Evolutionary conservation across 2,797 vertebrate genomes (phyloP).

Genomic region (Malurus splendens): DNA sequence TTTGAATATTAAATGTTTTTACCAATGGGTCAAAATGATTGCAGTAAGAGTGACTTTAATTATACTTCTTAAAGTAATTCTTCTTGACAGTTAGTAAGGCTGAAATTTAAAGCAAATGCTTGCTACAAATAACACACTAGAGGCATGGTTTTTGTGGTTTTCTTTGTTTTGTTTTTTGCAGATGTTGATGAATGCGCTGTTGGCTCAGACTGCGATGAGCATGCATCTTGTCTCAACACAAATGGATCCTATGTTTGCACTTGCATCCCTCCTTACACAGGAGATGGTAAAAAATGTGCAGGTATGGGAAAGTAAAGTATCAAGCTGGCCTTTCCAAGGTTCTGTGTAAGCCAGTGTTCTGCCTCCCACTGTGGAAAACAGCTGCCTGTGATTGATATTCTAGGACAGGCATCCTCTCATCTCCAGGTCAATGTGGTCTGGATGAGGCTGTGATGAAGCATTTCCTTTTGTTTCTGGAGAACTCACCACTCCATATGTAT

Average conservation of each 20-base stretch:
- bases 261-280: conserved; percentile 85
- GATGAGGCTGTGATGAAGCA: not conserved
- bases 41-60: not conserved
- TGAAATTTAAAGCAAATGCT: not conserved
- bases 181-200: conserved; percentile 95
- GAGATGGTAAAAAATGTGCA: conserved; percentile 93
- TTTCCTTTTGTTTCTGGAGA: not conserved
- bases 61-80: not conserved
- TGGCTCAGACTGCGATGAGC: conserved; percentile 87
- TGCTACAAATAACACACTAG: not conserved
- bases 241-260: conserved; percentile 90
- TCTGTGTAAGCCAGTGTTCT: not conserved
- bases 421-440: not conserved
- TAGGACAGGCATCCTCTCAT: not conserved
- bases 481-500: not conserved
- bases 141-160: not conserved
- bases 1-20: not conserved
- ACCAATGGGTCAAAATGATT: not conserved
- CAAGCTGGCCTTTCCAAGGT: not conserved
- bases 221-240: conserved; percentile 90
- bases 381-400: not conserved
- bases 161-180: conserved; percentile 34
- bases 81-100: not conserved
- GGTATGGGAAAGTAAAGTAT: conserved; percentile 69
- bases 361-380: not conserved